These are phyloP conservation scores for Sinelater perroti DNA, from an alignment of 2,888 invertebrate species.

Conservation along the genomic window DNA sequence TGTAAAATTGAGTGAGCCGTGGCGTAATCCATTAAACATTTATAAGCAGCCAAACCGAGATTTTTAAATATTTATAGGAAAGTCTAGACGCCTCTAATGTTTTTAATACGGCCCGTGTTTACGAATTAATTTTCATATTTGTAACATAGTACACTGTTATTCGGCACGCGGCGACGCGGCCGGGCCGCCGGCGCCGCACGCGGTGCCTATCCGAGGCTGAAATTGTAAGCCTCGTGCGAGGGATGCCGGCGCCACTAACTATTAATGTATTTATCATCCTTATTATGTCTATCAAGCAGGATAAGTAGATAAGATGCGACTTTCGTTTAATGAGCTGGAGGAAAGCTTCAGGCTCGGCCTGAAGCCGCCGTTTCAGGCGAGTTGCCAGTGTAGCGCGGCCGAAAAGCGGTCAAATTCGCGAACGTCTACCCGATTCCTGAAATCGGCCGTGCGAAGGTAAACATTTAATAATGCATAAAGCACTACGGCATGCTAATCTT, in stretches of 20 bases:
- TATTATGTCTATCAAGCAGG: no score
- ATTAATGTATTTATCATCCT: no score
- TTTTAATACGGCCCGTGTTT: slow-evolving; percentile 34
- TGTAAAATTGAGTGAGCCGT: slow-evolving; percentile 24
- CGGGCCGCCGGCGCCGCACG: no score
- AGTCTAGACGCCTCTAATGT: slow-evolving; percentile 43
- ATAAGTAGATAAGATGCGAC: no score
- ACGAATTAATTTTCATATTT: slow-evolving; percentile 40
- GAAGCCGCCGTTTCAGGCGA: no score
- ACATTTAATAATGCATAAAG: slow-evolving; percentile 36
- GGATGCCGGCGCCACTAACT: neutral
- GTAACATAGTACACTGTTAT: slow-evolving; percentile 34
- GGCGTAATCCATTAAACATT: slow-evolving; percentile 36
- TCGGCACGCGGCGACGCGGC: slow-evolving; percentile 8
- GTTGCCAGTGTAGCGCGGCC: no score
- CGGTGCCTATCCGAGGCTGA: no score
- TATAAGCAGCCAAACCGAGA: slow-evolving; percentile 32
- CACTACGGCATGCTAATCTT: slow-evolving; percentile 34
- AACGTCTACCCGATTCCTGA: neutral
- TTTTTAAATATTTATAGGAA: slow-evolving; percentile 51
- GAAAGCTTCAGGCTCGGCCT: no score
- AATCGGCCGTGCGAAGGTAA: slow-evolving; percentile 26
- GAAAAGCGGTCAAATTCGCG: no score
- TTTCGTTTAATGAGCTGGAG: no score
- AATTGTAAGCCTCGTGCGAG: neutral